Conservation (phyloP, 1,140 invertebrate species). For the Magallana angulata region DNA sequence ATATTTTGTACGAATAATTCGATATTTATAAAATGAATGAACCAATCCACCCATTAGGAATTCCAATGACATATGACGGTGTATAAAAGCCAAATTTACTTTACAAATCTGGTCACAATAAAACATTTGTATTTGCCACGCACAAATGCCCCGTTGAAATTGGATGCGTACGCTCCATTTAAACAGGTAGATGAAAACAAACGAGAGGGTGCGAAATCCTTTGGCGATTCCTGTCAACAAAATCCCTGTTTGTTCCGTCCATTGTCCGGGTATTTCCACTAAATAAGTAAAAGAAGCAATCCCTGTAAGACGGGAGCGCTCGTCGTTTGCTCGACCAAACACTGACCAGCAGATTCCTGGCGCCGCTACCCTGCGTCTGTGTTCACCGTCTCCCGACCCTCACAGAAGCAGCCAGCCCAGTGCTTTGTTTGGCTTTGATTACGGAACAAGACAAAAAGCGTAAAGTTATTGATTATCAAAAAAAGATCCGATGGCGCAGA, state of each 20-base stretch:
- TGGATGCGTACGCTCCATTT: conserved; percentile 32
- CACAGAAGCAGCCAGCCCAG: background rate
- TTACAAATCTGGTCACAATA: conserved; percentile 18
- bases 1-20: background rate
- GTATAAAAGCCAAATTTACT: conserved; percentile 14
- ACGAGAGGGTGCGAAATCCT: conserved; percentile 8
- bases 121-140: conserved; percentile 27
- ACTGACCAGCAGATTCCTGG: background rate
- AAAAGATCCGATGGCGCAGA: conserved; percentile 26
- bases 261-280: background rate
- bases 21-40: conserved; percentile 17
- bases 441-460: conserved; percentile 6
- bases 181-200: conserved; percentile 36
- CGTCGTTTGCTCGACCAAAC: background rate
- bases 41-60: conserved; percentile 14
- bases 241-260: background rate
- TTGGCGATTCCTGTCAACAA: conserved; percentile 9
- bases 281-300: conserved; percentile 11
- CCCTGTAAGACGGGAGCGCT: background rate
- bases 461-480: conserved; percentile 28
- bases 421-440: conserved; percentile 31
- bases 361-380: background rate
- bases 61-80: conserved; percentile 21
- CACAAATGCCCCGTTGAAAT: conserved; percentile 23
- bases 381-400: background rate